Evolutionary conservation across 2,113 vertebrate genomes (phyloP).

Genomic region (Callospermophilus lateralis): DNA sequence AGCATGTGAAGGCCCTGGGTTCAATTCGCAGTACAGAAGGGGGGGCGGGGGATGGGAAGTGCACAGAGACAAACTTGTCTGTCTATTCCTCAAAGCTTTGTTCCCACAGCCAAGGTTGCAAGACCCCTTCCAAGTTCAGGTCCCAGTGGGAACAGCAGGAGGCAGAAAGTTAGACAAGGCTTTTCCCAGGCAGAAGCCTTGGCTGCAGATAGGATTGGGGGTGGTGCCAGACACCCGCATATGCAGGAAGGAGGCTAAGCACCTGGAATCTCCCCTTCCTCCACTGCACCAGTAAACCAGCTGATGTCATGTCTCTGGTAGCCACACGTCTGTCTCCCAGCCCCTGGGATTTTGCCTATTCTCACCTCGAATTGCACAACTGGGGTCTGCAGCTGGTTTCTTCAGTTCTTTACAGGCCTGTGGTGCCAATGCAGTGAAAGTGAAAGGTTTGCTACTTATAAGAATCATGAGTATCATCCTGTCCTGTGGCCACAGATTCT

Average conservation of each 20-base stretch:
- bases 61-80: neutral
- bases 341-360: conserved; percentile 59
- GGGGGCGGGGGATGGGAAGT: accelerated
- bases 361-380: conserved; percentile 70
- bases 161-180: conserved; percentile 47
- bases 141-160: conserved; percentile 54
- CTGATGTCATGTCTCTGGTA: conserved; percentile 75
- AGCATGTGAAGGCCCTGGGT: no score
- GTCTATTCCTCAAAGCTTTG: conserved; percentile 56
- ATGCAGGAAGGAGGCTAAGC: conserved; percentile 64
- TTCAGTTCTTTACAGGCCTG: neutral
- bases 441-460: neutral
- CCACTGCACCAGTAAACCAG: conserved; percentile 44
- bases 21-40: neutral
- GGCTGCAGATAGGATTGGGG: neutral
- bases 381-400: conserved; percentile 41
- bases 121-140: conserved; percentile 64
- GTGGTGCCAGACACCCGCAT: conserved; percentile 51
- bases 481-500: conserved; percentile 33
- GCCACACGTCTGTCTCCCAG: conserved; percentile 62
- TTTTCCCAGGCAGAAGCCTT: conserved; percentile 48
- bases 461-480: neutral
- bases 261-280: conserved; percentile 72
- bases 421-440: conserved; percentile 33
- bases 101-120: conserved; percentile 58